Percentiles rank a stretch among this genome's conserved stretches.
phyloP scores from a whole-genome alignment of 2,888 invertebrate species.

The Idaea dimidiata region DNA sequence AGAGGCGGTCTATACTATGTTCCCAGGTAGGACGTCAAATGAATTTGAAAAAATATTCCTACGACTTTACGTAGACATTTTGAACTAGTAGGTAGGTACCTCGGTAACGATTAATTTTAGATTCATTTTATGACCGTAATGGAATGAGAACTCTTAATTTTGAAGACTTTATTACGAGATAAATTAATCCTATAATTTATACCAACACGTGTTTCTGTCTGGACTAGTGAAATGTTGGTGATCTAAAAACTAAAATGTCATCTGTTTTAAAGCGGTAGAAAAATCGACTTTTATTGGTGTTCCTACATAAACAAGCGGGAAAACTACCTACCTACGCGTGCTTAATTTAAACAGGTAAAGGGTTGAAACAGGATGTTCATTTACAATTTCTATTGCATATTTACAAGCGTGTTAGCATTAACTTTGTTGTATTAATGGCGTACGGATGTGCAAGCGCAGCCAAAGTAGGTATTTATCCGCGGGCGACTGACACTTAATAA shows the following conservation, averaged over 20 bases:
- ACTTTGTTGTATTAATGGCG: conserved; percentile 40
- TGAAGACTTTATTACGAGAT: conserved; percentile 18
- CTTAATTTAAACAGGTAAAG: too few relatives aligned
- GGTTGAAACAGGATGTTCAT: conserved; percentile 16
- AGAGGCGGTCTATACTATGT: not conserved
- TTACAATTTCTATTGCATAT: conserved; percentile 18
- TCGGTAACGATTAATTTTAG: conserved; percentile 24
- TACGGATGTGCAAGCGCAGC: conserved; percentile 51
- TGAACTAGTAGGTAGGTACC: too few relatives aligned
- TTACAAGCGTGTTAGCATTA: conserved; percentile 33
- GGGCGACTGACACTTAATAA: not conserved
- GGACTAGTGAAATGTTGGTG: conserved; percentile 12
- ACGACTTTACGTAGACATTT: too few relatives aligned
- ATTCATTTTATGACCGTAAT: conserved; percentile 23
- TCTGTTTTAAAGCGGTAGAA: conserved; percentile 15
- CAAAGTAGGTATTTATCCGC: conserved; percentile 20
- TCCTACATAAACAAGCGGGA: too few relatives aligned
- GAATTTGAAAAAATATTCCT: too few relatives aligned
- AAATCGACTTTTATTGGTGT: too few relatives aligned
- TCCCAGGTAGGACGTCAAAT: too few relatives aligned
- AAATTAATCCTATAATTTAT: conserved; percentile 27
- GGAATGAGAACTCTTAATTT: conserved; percentile 21
- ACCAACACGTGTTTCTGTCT: conserved; percentile 26
- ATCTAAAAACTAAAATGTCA: conserved; percentile 19
- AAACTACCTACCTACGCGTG: too few relatives aligned